These are phyloP conservation scores for Tenthredo distinguenda DNA, from an alignment of 2,888 invertebrate species.

Conservation along the genomic window DNA sequence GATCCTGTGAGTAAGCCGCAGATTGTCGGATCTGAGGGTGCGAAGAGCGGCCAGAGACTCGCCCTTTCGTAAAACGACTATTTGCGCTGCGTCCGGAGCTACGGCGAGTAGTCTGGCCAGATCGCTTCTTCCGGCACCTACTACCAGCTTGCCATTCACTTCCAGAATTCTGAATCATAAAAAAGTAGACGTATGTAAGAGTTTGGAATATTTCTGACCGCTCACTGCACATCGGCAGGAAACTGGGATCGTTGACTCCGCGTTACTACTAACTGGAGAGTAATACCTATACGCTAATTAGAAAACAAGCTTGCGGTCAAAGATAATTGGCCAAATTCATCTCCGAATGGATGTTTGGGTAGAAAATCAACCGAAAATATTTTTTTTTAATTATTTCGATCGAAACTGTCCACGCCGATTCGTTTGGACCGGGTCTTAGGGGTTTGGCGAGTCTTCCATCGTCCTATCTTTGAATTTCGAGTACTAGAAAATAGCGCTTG, in stretches of 20 bases:
- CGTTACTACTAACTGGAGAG: neutral
- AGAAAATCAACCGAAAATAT: neutral
- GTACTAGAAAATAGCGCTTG: neutral
- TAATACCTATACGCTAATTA: neutral
- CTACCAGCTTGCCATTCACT: conserved; percentile 88
- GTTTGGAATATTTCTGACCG: conserved; percentile 3
- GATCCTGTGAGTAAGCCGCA: conserved; percentile 91
- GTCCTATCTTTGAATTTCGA: neutral
- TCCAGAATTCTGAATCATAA: conserved; percentile 85
- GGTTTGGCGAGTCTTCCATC: neutral
- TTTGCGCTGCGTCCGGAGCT: conserved; percentile 83
- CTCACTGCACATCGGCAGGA: conserved; percentile 19
- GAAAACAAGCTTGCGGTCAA: neutral
- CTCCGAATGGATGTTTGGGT: neutral
- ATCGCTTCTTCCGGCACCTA: conserved; percentile 86
- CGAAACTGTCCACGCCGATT: too few relatives aligned
- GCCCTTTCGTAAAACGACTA: conserved; percentile 82
- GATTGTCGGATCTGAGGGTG: conserved; percentile 87
- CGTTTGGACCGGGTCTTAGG: neutral
- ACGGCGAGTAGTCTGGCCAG: conserved; percentile 84
- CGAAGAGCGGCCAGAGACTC: conserved; percentile 73
- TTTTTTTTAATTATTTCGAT: neutral
- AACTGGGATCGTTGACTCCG: conserved; percentile 43
- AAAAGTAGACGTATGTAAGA: conserved; percentile 49
- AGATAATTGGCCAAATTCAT: neutral